Percentiles rank a stretch among this genome's conserved stretches.
Conservation (phyloP, 2,888 invertebrate species). For the Cremastobaeus sp. region DNA sequence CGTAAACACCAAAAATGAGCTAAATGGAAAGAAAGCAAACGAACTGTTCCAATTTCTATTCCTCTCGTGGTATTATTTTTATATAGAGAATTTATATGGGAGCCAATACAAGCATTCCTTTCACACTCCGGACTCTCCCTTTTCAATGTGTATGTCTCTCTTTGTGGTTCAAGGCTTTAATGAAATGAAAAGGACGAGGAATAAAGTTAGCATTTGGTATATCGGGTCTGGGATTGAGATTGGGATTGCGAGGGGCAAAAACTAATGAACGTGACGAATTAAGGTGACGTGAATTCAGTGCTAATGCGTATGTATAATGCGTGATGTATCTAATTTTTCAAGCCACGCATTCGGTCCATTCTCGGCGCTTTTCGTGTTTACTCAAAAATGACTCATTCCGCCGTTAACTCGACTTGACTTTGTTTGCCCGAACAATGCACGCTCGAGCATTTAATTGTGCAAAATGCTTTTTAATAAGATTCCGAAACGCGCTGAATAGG, state of each 20-base stretch:
- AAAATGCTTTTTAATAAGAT: slow-evolving; percentile 11
- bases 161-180: slow-evolving; percentile 39
- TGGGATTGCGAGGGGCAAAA: too few relatives aligned
- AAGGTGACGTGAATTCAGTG: slow-evolving; percentile 12
- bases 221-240: too few relatives aligned
- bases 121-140: slow-evolving; percentile 49
- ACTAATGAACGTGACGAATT: slow-evolving; percentile 47
- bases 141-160: slow-evolving; percentile 33
- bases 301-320: slow-evolving; percentile 28
- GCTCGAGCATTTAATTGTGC: slow-evolving; percentile 9
- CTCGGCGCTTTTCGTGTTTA: slow-evolving; percentile 9
- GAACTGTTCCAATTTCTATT: slow-evolving; percentile 46
- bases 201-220: slow-evolving; percentile 6
- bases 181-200: slow-evolving; percentile 32
- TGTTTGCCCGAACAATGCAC: slow-evolving; percentile 12
- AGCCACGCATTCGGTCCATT: slow-evolving; percentile 1
- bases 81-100: slow-evolving; percentile 46
- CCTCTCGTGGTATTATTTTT: slow-evolving; percentile 55
- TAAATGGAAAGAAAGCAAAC: slow-evolving; percentile 56
- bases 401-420: neutral
- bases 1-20: slow-evolving; percentile 47
- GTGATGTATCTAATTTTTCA: slow-evolving; percentile 11
- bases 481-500: neutral
- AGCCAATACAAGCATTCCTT: slow-evolving; percentile 48
- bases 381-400: slow-evolving; percentile 32